Evolutionary conservation across 2,797 vertebrate species (phyloP).

Genomic region (Cyprinodon diabolis): DNA sequence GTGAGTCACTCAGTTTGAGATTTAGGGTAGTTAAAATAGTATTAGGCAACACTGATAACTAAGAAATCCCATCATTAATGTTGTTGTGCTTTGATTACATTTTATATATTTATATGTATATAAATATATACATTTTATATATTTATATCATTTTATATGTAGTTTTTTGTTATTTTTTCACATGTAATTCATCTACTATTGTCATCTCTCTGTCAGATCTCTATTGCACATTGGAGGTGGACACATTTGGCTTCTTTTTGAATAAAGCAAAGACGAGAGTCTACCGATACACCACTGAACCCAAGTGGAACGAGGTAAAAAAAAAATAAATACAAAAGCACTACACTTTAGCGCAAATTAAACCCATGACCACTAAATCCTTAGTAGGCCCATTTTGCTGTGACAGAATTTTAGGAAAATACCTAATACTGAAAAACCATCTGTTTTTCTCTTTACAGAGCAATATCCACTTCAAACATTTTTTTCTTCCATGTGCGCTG

Average conservation of each 20-base stretch:
- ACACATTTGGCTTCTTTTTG: slow-evolving; percentile 97
- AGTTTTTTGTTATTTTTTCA: slow-evolving; percentile 2
- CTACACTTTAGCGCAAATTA: not conserved
- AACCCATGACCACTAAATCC: not conserved
- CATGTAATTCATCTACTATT: not conserved
- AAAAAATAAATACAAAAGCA: not conserved
- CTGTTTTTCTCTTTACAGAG: not conserved
- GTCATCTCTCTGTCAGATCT: slow-evolving; percentile 82
- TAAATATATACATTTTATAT: too few relatives aligned
- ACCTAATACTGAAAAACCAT: not conserved
- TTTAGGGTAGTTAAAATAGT: slow-evolving; percentile 28
- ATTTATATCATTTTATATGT: not conserved
- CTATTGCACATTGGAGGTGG: slow-evolving; percentile 97
- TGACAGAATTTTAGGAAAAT: not conserved
- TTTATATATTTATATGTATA: too few relatives aligned
- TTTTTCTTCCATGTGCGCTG: slow-evolving; percentile 2
- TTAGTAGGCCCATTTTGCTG: not conserved
- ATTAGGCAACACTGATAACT: slow-evolving; percentile 13
- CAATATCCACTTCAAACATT: not conserved
- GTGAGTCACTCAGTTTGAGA: slow-evolving; percentile 81
- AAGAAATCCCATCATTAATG: slow-evolving; percentile 11
- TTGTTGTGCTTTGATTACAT: not conserved
- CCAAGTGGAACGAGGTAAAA: slow-evolving; percentile 98
- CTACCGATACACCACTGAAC: slow-evolving; percentile 95
- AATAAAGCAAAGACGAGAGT: slow-evolving; percentile 98